Conservation (phyloP, 2,888 invertebrate species). For the Pterostichus niger region DNA sequence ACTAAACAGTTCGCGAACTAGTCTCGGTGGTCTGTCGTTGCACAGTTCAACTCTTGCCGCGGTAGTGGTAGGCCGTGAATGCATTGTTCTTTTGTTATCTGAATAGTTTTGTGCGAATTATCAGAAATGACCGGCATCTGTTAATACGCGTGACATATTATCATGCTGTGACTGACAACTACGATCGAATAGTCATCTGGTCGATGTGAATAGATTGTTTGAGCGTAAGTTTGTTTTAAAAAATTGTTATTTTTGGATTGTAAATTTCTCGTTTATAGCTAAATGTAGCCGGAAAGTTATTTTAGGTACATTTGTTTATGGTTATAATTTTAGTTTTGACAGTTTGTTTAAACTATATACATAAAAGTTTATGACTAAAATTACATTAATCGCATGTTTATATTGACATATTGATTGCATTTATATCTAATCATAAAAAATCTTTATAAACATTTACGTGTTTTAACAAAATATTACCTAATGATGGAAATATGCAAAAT, state of each 20-base stretch:
- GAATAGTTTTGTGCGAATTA: constrained; percentile 15
- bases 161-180: constrained; percentile 26
- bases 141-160: neutral
- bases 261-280: neutral
- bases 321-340: no score
- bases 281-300: neutral
- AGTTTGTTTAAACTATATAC: no score
- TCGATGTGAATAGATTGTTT: neutral
- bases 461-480: no score
- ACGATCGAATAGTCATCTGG: constrained; percentile 18
- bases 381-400: no score
- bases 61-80: constrained; percentile 39
- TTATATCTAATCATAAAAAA: no score
- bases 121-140: constrained; percentile 41
- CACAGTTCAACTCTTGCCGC: constrained; percentile 38
- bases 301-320: no score
- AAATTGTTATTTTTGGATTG: neutral
- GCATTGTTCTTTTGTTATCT: constrained; percentile 45
- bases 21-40: neutral
- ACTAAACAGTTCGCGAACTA: constrained; percentile 47
- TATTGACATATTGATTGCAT: no score
- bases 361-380: no score
- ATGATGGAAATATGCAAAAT: no score
- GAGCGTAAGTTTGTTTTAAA: constrained; percentile 27
- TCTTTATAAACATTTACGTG: no score